Conservation (phyloP, 2,888 invertebrate species). For the Girardia tigrina region DNA sequence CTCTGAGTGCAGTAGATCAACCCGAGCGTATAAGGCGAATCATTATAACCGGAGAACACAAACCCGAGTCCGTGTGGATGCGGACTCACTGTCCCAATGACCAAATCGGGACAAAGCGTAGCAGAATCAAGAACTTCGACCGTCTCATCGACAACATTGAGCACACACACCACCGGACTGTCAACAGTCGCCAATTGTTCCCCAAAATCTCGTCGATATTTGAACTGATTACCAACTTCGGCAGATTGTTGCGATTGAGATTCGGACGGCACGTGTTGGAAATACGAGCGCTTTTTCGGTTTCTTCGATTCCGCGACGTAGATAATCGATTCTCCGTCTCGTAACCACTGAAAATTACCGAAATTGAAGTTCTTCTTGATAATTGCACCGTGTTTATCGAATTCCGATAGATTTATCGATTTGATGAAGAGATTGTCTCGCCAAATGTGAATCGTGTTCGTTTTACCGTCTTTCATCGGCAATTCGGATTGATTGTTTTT, state of each 20-base stretch:
- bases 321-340: conserved; percentile 59
- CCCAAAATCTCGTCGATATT: conserved; percentile 11
- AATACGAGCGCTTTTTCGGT: neutral
- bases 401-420: conserved; percentile 57
- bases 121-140: conserved; percentile 48
- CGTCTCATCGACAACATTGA: conserved; percentile 57
- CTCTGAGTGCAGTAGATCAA: conserved; percentile 64
- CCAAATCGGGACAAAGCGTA: conserved; percentile 42
- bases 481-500: neutral
- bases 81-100: conserved; percentile 36
- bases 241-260: neutral
- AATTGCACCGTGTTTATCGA: conserved; percentile 67
- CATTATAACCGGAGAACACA: conserved; percentile 62
- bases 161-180: conserved; percentile 60
- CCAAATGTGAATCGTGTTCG: conserved; percentile 25
- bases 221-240: neutral
- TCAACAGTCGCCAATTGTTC: conserved; percentile 9
- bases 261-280: neutral
- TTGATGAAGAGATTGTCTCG: conserved; percentile 38
- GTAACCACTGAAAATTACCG: conserved; percentile 57
- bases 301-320: conserved; percentile 61
- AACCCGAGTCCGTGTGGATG: conserved; percentile 43
- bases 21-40: conserved; percentile 62
- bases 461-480: neutral
- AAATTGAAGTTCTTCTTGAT: conserved; percentile 61